Evolutionary conservation across 2,888 invertebrate genomes (phyloP), one percentile per base, ranked within the genome.

Genomic region (Amblyteles armatorius): DNA sequence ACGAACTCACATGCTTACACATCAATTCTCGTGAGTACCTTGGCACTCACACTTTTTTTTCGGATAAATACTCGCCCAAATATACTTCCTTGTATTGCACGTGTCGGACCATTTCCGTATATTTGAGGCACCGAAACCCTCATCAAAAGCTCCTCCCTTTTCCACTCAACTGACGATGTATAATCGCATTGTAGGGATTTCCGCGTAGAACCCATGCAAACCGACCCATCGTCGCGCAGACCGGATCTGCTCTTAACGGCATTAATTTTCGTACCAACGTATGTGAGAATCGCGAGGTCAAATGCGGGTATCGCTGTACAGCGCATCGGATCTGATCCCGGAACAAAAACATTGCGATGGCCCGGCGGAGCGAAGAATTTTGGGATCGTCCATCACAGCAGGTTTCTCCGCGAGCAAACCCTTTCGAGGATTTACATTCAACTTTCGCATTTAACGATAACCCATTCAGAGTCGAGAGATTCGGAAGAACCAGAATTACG

Each of bases 141-240:
- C 33, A n/a, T 63, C 63, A 29, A 55, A 55, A 57, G 57, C 63
- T 63, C 63, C 63, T 63, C 63, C 63, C 63, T 36, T 63, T 63
- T 63, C 63, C 63, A 63, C 63, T 63, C 63, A 9, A 33, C 63
- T n/a, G 33, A 33, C 29, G 33, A 63, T 63, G 26, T 63, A 63
- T 36, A 36, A 63, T 63, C 63, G 63, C 16, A 33, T 63, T 36
- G 33, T 63, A 22, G 69, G 6, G 48, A 52, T 26, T 22, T 29
- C 16, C 16, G 3, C 69, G 4, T 9, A 13, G 16, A 48, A 26
- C 26, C 48, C 36, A n/a, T 7, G 26, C 69, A 40, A 69, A n/a
- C 69, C 29, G 16, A 44, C 69, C 69, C 40, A 29, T 33, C 50
- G 50, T 29, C 33, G 13, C 13, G n/a, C 63, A 16, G 29, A 33